Base-by-base conservation (phyloP, 2,888 invertebrate genomes). In the Mythimna pallens region DNA sequence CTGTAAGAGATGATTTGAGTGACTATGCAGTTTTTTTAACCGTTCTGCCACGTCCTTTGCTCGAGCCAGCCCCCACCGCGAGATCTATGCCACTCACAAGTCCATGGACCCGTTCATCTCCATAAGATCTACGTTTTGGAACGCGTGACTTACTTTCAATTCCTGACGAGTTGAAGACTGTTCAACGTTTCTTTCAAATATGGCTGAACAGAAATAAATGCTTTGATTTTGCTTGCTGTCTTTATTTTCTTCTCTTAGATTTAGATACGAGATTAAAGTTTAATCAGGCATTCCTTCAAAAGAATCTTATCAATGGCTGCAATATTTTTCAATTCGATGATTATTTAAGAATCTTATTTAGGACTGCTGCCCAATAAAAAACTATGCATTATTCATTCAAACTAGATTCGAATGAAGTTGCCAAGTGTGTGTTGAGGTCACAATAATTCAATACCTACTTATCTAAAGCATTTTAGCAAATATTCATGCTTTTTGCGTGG, bases 401-500 rank as follows among this genome's bases (percentile, higher is more conserved):
- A 72, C 50, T 30, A 61, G 47, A 70, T 68, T 68, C 43, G 57
- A 78, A 78, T 76, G 36, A 70, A 81, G 63, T 65, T 54, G 52
- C 30, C n/a, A 20, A 62, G 40, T 57, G 70, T 70, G 72, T 70
- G 72, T 47, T 70, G 68, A 69, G 69, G 74, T 67, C 70, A 81
- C 72, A 74, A 73, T 74, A 62, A 76, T 64, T 82, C 70, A 70
- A 81, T 76, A 82, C 78, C 75, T 79, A 79, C 78, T 76, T 79
- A 79, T 74, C 57, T 71, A 70, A 82, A 80, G 57, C 70, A 63
- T 63, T 78, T 80, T 63, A 81, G 72, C 70, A 84, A 78, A 79
- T 85, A 82, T 80, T 79, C 78, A 80, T 78, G 82, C 73, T 85
- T 80, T 86, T 82, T 79, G 78, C 76, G 73, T 65, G 82, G 80